A percentile compares a stretch with the other conserved stretches of the same genome.
These are phyloP conservation scores for Amazona vittata DNA, from an alignment of 2,113 vertebrate genomes.

Conservation along the genomic window DNA sequence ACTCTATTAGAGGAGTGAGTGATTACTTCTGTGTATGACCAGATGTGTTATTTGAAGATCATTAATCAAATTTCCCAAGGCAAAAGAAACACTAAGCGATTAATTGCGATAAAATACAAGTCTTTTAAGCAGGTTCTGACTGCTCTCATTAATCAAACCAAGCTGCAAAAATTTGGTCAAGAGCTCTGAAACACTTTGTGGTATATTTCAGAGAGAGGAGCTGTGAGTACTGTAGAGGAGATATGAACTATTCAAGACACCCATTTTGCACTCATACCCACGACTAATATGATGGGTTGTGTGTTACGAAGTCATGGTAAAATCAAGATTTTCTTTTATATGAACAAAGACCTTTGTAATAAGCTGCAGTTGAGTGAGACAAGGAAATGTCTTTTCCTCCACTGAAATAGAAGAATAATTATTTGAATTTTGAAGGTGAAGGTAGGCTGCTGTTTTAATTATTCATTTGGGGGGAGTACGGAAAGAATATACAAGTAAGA, in stretches of 20 bases:
- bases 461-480: background rate
- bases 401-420: background rate
- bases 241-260: background rate
- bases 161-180: background rate
- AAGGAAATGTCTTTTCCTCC: background rate
- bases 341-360: background rate
- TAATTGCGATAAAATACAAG: conserved; percentile 11
- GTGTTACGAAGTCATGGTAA: background rate
- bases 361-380: background rate
- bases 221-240: background rate
- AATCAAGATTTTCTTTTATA: background rate
- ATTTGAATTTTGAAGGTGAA: background rate
- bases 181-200: background rate
- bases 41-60: conserved; percentile 20
- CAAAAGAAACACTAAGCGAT: conserved; percentile 24
- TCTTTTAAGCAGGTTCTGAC: background rate
- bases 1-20: background rate
- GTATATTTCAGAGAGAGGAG: background rate
- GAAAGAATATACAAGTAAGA: background rate
- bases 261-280: background rate
- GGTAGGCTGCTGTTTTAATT: background rate
- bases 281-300: background rate
- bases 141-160: conserved; percentile 36
- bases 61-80: conserved; percentile 49
- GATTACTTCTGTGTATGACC: conserved; percentile 8